phyloP scores from a whole-genome alignment of 1,140 invertebrate species.

The Helicoverpa armigera region DNA sequence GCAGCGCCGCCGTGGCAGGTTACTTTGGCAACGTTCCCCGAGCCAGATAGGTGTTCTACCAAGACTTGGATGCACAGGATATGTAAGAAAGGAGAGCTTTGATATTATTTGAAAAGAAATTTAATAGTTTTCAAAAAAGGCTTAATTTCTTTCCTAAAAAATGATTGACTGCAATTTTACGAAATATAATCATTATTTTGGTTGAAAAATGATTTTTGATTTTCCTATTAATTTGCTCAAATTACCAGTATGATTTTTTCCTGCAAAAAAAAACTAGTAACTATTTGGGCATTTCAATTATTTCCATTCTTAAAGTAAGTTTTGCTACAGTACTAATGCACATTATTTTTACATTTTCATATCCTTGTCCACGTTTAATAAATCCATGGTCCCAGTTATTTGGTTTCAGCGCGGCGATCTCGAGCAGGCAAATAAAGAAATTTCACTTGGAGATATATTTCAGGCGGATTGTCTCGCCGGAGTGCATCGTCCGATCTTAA shows the following conservation, averaged over 20 bases:
- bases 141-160: too few relatives aligned
- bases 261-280: too few relatives aligned
- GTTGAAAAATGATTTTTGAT: too few relatives aligned
- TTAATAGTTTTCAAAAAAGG: too few relatives aligned
- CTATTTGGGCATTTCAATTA: too few relatives aligned
- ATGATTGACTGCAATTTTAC: too few relatives aligned
- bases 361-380: not conserved
- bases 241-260: too few relatives aligned
- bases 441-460: constrained; percentile 24
- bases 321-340: too few relatives aligned
- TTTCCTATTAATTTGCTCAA: too few relatives aligned
- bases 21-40: constrained; percentile 15
- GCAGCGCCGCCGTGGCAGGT: constrained; percentile 9
- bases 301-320: too few relatives aligned
- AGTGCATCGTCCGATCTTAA: not conserved
- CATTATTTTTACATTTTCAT: too few relatives aligned
- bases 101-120: not conserved
- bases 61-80: not conserved
- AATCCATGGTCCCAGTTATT: not conserved
- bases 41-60: not conserved
- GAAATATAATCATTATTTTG: too few relatives aligned
- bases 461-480: not conserved
- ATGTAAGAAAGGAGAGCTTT: not conserved
- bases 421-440: constrained; percentile 1
- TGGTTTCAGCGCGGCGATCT: not conserved